Evolutionary conservation across 35 echinoderm and acorn worm species (phyloP), one percentile per base, ranked within the genome.

Genomic region (Stichopus chloronotus): DNA sequence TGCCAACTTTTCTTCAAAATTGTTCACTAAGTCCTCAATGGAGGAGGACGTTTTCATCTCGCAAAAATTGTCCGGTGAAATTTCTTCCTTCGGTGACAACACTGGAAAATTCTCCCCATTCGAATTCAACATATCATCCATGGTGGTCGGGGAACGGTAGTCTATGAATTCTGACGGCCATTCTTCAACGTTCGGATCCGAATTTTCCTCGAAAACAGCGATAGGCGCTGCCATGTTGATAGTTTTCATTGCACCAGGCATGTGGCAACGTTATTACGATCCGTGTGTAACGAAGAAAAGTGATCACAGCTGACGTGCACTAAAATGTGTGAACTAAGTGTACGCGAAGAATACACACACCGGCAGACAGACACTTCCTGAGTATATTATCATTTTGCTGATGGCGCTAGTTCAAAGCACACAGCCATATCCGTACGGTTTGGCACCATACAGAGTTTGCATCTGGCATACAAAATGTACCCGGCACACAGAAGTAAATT

Each of bases 1-100:
- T 43, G 97, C 93, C 19, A 99, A 85, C 87, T 99, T 99, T 84
- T 99, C 97, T 86, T 99, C 97, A 84, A 99, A 99, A 94, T 99
- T 99, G 94, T 99, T 99, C 55, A 99, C 97, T 81, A 99, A 87
- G 83, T 99, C 97, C 92, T 99, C 95, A 43, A 99, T 95, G 57
- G 95, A 96, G 54, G 90, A 92, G 55, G 97, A 96, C 52, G 87
- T 89, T 88, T 95, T 93, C 94, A 95, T 97, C 94, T 96, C 95
- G 78, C 84, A 91, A 92, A 99, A 99, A 96, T 99, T 99, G 94
- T 99, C 97, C 94, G 94, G 93, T 52, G 87, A 94, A 81, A 99
- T 96, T 95, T 96, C 97, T 84, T 98, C 97, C 86, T 95, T 99
- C 58, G 92, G 80, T 87, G 95, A 96, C 83, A 96, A 96, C 72